A percentile compares a stretch with the other conserved stretches of the same genome.
Conservation (phyloP, 1,140 invertebrate species). For the Gonatopus flavifemur region DNA sequence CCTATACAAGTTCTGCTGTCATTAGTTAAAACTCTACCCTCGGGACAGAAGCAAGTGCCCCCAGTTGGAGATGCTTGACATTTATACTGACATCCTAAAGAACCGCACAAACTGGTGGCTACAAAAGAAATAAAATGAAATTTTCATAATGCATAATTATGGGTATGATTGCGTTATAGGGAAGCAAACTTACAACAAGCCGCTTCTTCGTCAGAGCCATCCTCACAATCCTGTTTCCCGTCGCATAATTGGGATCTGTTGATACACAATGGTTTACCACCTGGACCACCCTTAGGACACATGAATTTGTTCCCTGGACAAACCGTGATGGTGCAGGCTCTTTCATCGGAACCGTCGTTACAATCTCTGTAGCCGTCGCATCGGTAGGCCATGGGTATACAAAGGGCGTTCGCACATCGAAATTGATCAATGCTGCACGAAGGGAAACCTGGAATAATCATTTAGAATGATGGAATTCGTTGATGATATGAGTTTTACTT, state of each 20-base stretch:
- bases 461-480: not conserved
- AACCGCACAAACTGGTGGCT: slow-evolving; percentile 77
- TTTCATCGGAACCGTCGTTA: slow-evolving; percentile 85
- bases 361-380: slow-evolving; percentile 86
- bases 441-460: slow-evolving; percentile 68
- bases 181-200: slow-evolving; percentile 77
- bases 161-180: not conserved
- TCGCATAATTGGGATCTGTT: slow-evolving; percentile 86
- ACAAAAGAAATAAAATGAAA: slow-evolving; percentile 24
- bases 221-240: slow-evolving; percentile 83
- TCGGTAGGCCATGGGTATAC: slow-evolving; percentile 82
- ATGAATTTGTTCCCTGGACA: slow-evolving; percentile 92
- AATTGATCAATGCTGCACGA: slow-evolving; percentile 90
- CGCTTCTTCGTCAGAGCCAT: slow-evolving; percentile 85
- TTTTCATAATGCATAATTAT: no score
- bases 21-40: slow-evolving; percentile 72
- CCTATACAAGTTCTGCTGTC: slow-evolving; percentile 85
- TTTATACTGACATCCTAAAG: slow-evolving; percentile 83
- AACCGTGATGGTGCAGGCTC: slow-evolving; percentile 83
- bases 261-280: slow-evolving; percentile 82
- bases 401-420: slow-evolving; percentile 88
- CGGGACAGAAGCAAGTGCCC: slow-evolving; percentile 84
- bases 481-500: no score
- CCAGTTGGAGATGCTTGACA: slow-evolving; percentile 88
- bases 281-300: slow-evolving; percentile 74